Evolutionary conservation across 2,888 invertebrate species (phyloP), one percentile per base, ranked within the genome.

Genomic region (Melipona beecheii): DNA sequence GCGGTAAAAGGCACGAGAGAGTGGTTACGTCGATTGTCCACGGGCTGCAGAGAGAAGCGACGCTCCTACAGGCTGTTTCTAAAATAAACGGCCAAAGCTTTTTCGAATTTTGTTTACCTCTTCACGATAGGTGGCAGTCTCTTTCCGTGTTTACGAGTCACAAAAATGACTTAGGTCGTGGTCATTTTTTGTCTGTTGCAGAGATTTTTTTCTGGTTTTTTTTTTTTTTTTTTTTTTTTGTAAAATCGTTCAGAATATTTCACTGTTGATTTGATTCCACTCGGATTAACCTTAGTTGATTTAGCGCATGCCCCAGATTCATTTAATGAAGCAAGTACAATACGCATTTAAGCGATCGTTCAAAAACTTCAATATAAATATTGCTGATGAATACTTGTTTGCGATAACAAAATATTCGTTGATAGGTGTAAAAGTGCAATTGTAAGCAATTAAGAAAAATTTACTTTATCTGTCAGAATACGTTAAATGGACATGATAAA

Each of bases 21-120:
- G 66, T 75, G 83, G 78, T 87, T 83, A 83, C 83, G 83, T 85
- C 84, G 86, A 87, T 87, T 86, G 87, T 87, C 77, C 83, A 86
- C 83, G 70, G 71, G 81, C 71, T 75, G 78, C 66, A 68, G 75
- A 78, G 84, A 79, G 84, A 81, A 70, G 78, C 85, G 85, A 68
- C 74, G 74, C 75, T 78, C 64, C 64, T 84, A 83, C 71, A 83
- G 69, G 82, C 76, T 77, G 83, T 56, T 77, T 77, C 83, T 60
- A 77, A 82, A 81, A 81, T 68, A 68, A 81, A 56, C 71, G 68
- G 56, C 62, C 71, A 62, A 71, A 81, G 64, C 60, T 80, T 80
- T 43, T 65, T 43, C 49, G 43, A 74, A 56, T 73, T 75, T 43
- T 69, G 56, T 75, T 70, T 69, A 69, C 64, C 36, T 75, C 4